Base-by-base conservation (phyloP, 2,797 vertebrate species). In the Megalops cyprinoides region DNA sequence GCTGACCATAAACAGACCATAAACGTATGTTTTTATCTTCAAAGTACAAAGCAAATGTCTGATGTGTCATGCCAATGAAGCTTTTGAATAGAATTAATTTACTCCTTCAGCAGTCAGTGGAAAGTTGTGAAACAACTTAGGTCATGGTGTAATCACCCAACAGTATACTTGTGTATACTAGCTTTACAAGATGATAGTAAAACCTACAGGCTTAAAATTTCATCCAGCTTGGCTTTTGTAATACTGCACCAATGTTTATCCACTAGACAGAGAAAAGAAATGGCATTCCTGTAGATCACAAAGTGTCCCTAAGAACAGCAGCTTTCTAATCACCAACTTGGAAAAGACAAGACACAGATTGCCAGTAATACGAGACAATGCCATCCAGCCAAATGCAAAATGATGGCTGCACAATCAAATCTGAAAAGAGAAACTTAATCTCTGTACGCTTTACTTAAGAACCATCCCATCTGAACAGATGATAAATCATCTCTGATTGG, bases 361-460 rank as follows among this genome's bases (percentile, higher is more conserved):
- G n/a, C 34, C 48, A 79, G 49, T 55, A 79, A 76, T 23, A 39
- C 39, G 48, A 74, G 48, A 71, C 71, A 4, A 79, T 31, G 51
- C 78, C 73, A 56, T 31, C 60, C 44, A 74, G 74, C 23, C 37
- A 75, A 18, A 56, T 28, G 6, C 4, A 74, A 73, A 58, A 71
- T 31, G 51, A 34, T 49, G 74, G 44, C 25, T 12, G 48, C 39
- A 71, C 34, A 37, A 74, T 7, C 28, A 31, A 28, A 31, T 39
- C 18, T 37, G 62, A 14, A 34, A 71, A 37, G 39, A 71, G 1
- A 37, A 34, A 34, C 18, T 31, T 53, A 51, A 71, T 37, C n/a
- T 23, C n/a, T 42, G 37, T 44, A 10, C 44, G 20, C 67, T 3
- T 20, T 71, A 23, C 15, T 23, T 8, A 20, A 71, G 67, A 71